A percentile compares a stretch with the other conserved stretches of the same genome.
Evolutionary conservation across 1,140 invertebrate genomes (phyloP).

Genomic region (Gryon sp.): DNA sequence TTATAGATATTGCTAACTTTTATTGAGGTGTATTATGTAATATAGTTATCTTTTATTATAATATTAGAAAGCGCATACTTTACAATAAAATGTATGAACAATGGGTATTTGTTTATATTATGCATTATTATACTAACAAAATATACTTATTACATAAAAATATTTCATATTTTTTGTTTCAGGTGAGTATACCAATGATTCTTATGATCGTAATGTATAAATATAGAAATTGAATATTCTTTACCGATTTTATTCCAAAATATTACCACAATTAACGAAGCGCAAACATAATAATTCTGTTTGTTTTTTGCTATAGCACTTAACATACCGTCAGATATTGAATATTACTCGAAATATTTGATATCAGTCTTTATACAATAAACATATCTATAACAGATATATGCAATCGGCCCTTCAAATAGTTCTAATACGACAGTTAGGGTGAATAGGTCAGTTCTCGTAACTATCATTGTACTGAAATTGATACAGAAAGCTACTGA

Average conservation of each 20-base stretch:
- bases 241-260: too few species aligned
- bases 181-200: conserved; percentile 22
- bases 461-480: conserved; percentile 59
- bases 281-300: too few species aligned
- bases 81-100: too few species aligned
- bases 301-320: too few species aligned
- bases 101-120: neutral
- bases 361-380: conserved; percentile 33
- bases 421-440: conserved; percentile 53
- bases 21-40: too few species aligned
- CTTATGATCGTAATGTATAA: too few species aligned
- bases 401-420: conserved; percentile 43
- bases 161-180: conserved; percentile 23
- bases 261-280: too few species aligned
- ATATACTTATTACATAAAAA: neutral
- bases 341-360: conserved; percentile 12
- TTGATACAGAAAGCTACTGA: conserved; percentile 61
- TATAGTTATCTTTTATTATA: too few species aligned
- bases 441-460: conserved; percentile 64
- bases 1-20: too few species aligned
- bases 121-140: neutral
- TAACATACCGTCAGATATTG: neutral
- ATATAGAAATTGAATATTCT: too few species aligned
- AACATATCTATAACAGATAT: conserved; percentile 44
- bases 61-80: too few species aligned